Evolutionary conservation across 2,888 invertebrate genomes (phyloP), one percentile per base, ranked within the genome.

Genomic region (Ormyrus rosae): DNA sequence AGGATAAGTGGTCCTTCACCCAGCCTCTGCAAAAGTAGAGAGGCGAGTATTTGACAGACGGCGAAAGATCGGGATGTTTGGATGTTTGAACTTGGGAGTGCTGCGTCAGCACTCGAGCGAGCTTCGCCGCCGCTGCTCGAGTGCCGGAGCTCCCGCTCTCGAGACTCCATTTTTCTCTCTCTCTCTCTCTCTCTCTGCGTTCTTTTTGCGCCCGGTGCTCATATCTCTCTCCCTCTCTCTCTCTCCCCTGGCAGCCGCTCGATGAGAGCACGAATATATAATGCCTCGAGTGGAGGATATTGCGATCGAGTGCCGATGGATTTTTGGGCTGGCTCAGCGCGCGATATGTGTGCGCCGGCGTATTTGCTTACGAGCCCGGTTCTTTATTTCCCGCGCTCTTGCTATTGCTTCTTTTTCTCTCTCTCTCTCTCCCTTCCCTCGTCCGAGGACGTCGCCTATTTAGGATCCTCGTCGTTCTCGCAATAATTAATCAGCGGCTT

Each of bases 31-130:
- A 69, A 83, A 80, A 74, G 75, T 64, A 34, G 34, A 34, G 34
- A 34, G 45, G 34, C 2, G 70, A 63, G 85, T 83, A 85, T 81
- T 85, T 86, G 85, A 87, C 88, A 88, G 87, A 88, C 88, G 87
- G 85, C 87, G 87, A 89, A 90, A 89, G 89, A 90, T 89, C 88
- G 87, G 88, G 70, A 88, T 90, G 90, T 90, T 90, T 90, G 90
- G 89, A 89, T 90, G 89, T 89, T 90, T 89, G 90, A 90, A 88
- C 89, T 87, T 85, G 85, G 84, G 87, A 90, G 88, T 89, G 90
- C 89, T 87, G 86, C 86, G 87, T 88, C 90, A 88, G 89, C 89
- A 88, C 89, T 90, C 86, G 78, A 77, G 46, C 4, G 19, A 10
- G 82, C 87, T 84, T 84, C 77, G 46, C 13, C n/a, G 53, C 11